Base-by-base conservation (phyloP, 2,113 vertebrate species). In the Orientallactaga bullata region DNA sequence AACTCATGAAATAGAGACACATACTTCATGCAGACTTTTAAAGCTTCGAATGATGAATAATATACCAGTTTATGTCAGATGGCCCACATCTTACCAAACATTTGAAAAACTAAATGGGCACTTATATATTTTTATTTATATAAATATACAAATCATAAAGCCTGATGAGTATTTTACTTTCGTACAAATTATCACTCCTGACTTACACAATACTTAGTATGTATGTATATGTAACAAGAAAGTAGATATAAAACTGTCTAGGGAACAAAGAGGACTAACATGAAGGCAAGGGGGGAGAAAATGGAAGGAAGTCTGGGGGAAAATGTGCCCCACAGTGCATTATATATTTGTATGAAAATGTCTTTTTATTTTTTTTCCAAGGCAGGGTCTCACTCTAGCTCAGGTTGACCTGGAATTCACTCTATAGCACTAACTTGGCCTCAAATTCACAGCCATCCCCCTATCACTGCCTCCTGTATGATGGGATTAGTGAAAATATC, bases 11-110 rank as follows among this genome's bases (percentile, higher is more conserved):
- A 37, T 88, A 55, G 37, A 87, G 84, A 68, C 21, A 76, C 21
- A 32, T 24, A 26, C 30, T 87, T 84, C 78, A 85, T 61, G 16
- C 8, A 89, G 20, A 51, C 35, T 91, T 79, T 28, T 77, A 11
- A 90, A 65, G 47, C 47, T 94, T 80, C 66, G 35, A 47, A 91
- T 65, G 42, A 16, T 78, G 83, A 93, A 85, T 89, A 93, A 83
- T 61, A 60, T 28, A 30, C 73, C 4, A 91, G 30, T 73, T 87
- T 42, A 85, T 80, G 21, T 88, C 77, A 81, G 17, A 69, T 58
- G 47, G 39, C 6, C 24, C 28, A 15, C 77, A 91, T 90, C 35
- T 94, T 93, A 68, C 30, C 23, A 80, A 90, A 85, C 73, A 78
- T 51, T n/a, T 90, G 78, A 81, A 91, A 80, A 92, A 90, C 6